Evolutionary conservation across 2,113 vertebrate species (phyloP), one percentile per base, ranked within the genome.

Genomic region (Pseudorectes ferrugineus): DNA sequence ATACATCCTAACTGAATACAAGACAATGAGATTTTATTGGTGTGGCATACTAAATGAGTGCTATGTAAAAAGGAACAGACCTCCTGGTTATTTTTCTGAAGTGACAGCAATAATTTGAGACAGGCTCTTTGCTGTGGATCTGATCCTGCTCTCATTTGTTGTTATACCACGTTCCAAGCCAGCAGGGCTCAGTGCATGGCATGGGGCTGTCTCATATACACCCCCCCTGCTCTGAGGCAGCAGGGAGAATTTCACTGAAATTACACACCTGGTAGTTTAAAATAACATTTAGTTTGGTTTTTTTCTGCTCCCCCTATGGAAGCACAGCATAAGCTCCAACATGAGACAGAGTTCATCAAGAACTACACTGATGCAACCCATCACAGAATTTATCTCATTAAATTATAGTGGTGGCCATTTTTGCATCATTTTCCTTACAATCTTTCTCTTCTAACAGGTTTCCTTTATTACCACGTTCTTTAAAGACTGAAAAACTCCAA

Each of bases 401-500:
- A 61, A 12, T 52, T 67, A 22, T 5, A 38, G 9, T 42, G 3
- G 25, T 71, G 26, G 25, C 11, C 10, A 9, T 66, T 63, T 73
- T 38, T 20, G 12, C 16, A 51, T 24, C 0, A 0, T 35, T 79
- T 63, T 42, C 31, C 26, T 38, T 42, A 22, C 1, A 20, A 12
- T 23, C 17, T 51, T 21, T 72, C 45, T 40, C 26, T 62, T 65
- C n/a, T 36, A 10, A 8, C 12, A 54, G 22, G 8, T 17, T 72
- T 61, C 12, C 42, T 58, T 85, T 58, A 74, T 18, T 21, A 33
- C 2, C 21, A 16, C 1, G 3, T 59, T 22, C 9, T 54, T 48
- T 23, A 71, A 93, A 70, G 31, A n/a, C 1, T 8, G 29, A 23
- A 35, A 51, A 71, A 11, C 13, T 62, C 51, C 28, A 17, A 22